Evolutionary conservation across 2,113 vertebrate genomes (phyloP), one percentile per base, ranked within the genome.

Genomic region (Hippocampus barbouri): DNA sequence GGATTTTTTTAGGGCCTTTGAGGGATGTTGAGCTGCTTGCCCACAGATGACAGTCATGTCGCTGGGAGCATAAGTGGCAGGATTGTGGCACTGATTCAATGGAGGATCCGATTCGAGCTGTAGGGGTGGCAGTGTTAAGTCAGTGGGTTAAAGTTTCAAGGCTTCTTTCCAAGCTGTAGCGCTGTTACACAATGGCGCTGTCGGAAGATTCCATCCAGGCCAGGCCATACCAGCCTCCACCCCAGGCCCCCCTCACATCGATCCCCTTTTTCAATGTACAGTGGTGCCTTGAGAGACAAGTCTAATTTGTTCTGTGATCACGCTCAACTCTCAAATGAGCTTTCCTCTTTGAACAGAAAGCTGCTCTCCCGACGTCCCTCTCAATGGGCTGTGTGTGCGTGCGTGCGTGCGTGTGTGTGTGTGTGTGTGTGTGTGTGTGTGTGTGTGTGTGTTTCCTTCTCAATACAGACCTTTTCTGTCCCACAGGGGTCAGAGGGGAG

Each of bases 81-180:
- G 77, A 43, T 77, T 75, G 69, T 69, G 73, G 79, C 76, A 62
- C 72, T 72, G 81, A 87, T 76, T 86, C 83, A 85, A 81, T 71
- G 59, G 65, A 77, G 79, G 79, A 80, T 87, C 79, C 76, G n/a
- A 75, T 87, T 79, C 49, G 8, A 79, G 83, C 86, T 83, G 84
- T 25, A 45, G 75, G 73, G 81, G 80, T 23, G 54, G n/a, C 12
- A 5, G 53, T 10, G 53, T 89, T 87, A 81, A 86, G 88, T 89
- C 87, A 85, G 64, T 76, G 75, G 87, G 87, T 83, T 89, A 87
- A 82, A 85, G 86, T 88, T 91, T 85, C 88, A 86, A 85, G 85
- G 82, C 64, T 65, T 83, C 74, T 87, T 76, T 75, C 76, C 82
- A 66, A 69, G 69, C 69, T 68, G 71, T 70, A 45, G 45, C 54